These are phyloP conservation scores for Karalla daura DNA, from an alignment of 2,797 vertebrate species.

Conservation along the genomic window DNA sequence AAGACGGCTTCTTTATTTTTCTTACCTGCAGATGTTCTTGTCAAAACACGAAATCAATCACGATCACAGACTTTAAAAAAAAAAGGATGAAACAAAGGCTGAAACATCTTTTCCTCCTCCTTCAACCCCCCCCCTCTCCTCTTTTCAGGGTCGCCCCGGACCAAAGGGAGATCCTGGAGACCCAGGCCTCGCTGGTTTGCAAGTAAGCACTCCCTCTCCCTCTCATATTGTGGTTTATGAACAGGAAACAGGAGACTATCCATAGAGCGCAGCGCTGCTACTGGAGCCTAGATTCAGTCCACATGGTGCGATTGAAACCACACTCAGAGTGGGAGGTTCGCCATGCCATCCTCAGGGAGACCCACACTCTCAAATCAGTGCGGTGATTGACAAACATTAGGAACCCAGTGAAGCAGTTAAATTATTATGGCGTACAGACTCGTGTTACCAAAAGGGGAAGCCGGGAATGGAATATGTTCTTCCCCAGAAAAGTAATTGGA, in stretches of 20 bases:
- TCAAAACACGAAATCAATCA: constrained; percentile 61
- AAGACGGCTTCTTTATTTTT: constrained; percentile 40
- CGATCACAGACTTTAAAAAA: constrained; percentile 27
- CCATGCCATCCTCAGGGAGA: constrained; percentile 71
- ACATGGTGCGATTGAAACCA: constrained; percentile 71
- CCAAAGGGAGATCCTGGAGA: constrained; percentile 96
- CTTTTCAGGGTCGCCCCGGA: constrained; percentile 92
- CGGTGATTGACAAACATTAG: constrained; percentile 73
- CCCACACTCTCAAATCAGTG: constrained; percentile 47
- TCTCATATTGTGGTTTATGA: constrained; percentile 72
- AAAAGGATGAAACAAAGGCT: constrained; percentile 35
- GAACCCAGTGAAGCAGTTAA: constrained; percentile 62
- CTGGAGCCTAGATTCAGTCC: constrained; percentile 71
- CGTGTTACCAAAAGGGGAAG: constrained; percentile 59
- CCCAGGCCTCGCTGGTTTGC: constrained; percentile 88
- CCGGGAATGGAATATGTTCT: constrained; percentile 64
- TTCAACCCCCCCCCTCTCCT: constrained; percentile 39
- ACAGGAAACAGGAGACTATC: constrained; percentile 71
- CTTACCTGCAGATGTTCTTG: constrained; percentile 55
- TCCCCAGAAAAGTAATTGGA: constrained; percentile 46
- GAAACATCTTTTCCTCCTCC: constrained; percentile 2
- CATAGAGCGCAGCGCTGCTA: constrained; percentile 58
- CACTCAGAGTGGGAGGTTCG: constrained; percentile 74
- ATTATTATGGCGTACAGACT: constrained; percentile 62
- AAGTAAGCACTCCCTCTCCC: constrained; percentile 87